phyloP scores from a whole-genome alignment of 1,140 invertebrate species.

The Latrodectus geometricus region DNA sequence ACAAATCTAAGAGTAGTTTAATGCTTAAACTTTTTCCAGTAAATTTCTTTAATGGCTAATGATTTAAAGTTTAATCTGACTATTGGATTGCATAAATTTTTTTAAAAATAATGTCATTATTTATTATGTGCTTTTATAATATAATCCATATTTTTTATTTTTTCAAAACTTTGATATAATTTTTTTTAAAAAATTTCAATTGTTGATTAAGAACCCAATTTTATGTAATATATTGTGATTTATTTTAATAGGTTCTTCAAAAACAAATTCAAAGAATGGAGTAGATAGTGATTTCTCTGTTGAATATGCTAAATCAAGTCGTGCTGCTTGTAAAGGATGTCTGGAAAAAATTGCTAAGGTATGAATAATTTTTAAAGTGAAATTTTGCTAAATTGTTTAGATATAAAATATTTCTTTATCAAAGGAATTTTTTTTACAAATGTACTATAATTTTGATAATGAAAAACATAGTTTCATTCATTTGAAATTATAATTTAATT shows the following conservation, averaged over 20 bases:
- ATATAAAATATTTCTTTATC: slow-evolving; percentile 3
- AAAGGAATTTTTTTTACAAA: not conserved
- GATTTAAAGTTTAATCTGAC: too few relatives aligned
- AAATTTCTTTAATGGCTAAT: too few relatives aligned
- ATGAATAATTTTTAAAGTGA: slow-evolving; percentile 14
- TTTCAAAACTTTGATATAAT: too few relatives aligned
- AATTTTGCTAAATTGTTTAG: not conserved
- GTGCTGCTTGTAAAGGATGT: slow-evolving; percentile 86
- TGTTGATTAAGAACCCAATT: too few relatives aligned
- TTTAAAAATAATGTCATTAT: too few relatives aligned
- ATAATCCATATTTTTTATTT: too few relatives aligned
- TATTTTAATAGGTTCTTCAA: not conserved
- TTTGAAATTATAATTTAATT: slow-evolving; percentile 3
- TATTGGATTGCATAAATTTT: too few relatives aligned
- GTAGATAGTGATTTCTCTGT: slow-evolving; percentile 78
- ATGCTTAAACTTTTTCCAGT: too few relatives aligned
- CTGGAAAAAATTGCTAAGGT: slow-evolving; percentile 87
- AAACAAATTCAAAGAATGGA: slow-evolving; percentile 1
- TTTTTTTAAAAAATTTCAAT: too few relatives aligned
- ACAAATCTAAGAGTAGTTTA: too few relatives aligned
- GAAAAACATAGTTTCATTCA: not conserved
- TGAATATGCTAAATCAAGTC: slow-evolving; percentile 90
- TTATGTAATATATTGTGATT: too few relatives aligned
- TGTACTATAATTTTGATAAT: not conserved
- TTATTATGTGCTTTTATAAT: too few relatives aligned